Evolutionary conservation across 2,888 invertebrate genomes (phyloP).

Genomic region (Papilio elwesi): DNA sequence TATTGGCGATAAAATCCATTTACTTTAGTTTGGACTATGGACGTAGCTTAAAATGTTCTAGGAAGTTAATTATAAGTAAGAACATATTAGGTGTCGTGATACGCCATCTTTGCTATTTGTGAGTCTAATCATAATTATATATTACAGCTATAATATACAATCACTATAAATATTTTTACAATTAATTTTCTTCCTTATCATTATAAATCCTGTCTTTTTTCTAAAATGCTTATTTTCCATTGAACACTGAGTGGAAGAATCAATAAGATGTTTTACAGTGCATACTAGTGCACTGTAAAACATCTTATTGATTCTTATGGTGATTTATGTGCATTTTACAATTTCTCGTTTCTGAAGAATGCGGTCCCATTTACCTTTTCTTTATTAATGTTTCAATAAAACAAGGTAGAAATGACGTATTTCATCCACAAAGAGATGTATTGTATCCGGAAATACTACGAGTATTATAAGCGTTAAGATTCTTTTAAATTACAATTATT

Average conservation of each 20-base stretch:
- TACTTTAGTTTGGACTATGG: no score
- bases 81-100: no score
- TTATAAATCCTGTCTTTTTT: neutral
- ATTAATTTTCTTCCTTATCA: no score
- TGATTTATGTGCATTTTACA: slow-evolving; percentile 30
- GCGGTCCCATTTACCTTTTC: slow-evolving; percentile 32
- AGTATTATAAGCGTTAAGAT: slow-evolving; percentile 12
- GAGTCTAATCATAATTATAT: no score
- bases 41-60: no score
- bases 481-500: neutral
- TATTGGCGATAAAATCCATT: no score
- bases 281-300: no score
- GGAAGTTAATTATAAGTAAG: no score
- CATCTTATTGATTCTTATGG: no score
- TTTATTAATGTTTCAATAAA: slow-evolving; percentile 35
- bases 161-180: no score
- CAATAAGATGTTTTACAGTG: slow-evolving; percentile 13
- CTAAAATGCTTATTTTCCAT: neutral
- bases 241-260: neutral
- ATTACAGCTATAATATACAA: no score
- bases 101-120: no score
- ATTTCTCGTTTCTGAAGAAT: slow-evolving; percentile 34
- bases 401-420: slow-evolving; percentile 10
- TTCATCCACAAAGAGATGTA: slow-evolving; percentile 15
- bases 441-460: slow-evolving; percentile 6